These are phyloP conservation scores for Argopecten irradians DNA, from an alignment of 1,140 invertebrate genomes.

Conservation along the genomic window DNA sequence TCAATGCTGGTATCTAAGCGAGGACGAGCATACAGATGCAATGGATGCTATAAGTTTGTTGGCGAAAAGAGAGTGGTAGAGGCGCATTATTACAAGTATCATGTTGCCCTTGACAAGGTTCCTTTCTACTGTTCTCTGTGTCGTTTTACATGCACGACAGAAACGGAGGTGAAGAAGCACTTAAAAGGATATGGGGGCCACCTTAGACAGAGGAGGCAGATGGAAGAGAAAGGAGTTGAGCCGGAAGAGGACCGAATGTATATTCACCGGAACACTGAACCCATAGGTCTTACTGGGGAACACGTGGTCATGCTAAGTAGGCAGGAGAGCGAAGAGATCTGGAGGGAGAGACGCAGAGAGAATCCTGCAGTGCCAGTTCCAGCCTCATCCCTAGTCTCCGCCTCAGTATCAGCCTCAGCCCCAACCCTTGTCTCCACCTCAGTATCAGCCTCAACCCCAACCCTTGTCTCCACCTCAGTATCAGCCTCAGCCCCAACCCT, in stretches of 20 bases:
- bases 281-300: neutral
- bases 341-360: neutral
- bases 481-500: too few species aligned
- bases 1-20: neutral
- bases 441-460: neutral
- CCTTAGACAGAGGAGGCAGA: neutral
- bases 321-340: slow-evolving; percentile 21
- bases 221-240: neutral
- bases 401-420: neutral
- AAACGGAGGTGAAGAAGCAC: neutral
- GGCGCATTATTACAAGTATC: slow-evolving; percentile 29
- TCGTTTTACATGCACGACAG: slow-evolving; percentile 24
- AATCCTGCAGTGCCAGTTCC: neutral
- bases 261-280: neutral
- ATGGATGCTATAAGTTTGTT: slow-evolving; percentile 5
- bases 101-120: neutral
- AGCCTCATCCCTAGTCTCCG: too few species aligned
- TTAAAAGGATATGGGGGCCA: neutral
- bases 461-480: neutral
- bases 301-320: neutral
- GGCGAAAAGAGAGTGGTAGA: neutral
- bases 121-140: slow-evolving; percentile 32
- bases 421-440: neutral
- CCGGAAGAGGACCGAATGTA: neutral
- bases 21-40: slow-evolving; percentile 23